These are phyloP conservation scores for Phalacrocorax pelagicus DNA, from an alignment of 2,113 vertebrate genomes.

Conservation along the genomic window DNA sequence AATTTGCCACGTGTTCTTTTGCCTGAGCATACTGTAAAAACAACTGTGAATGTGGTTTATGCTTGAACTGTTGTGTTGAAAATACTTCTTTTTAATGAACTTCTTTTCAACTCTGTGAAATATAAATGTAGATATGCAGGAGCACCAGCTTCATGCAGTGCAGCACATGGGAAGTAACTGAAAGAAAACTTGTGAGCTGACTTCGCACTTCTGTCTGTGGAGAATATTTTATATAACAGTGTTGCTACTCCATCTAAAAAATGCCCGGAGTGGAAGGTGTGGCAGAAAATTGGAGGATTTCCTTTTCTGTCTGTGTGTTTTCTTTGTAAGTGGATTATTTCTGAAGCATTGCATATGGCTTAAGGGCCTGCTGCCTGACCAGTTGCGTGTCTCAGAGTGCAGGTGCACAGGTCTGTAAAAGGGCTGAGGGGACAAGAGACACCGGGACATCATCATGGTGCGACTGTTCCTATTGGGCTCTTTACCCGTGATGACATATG, in stretches of 20 bases:
- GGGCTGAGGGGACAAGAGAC: not conserved
- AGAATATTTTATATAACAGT: not conserved
- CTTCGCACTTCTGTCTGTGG: not conserved
- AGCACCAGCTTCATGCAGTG: not conserved
- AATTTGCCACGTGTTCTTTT: not conserved
- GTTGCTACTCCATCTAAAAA: conserved; percentile 1
- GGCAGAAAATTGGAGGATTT: not conserved
- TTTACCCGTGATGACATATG: rapidly evolving
- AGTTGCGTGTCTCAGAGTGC: not conserved
- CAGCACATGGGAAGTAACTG: not conserved
- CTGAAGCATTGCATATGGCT: not conserved
- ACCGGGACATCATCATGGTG: not conserved
- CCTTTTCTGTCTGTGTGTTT: conserved; percentile 1
- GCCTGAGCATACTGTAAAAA: not conserved
- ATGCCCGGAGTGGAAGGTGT: not conserved
- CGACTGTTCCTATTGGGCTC: not conserved
- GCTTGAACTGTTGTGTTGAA: not conserved
- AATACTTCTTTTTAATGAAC: not conserved
- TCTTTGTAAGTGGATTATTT: conserved; percentile 3
- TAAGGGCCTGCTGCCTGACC: not conserved
- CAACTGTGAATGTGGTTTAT: not conserved
- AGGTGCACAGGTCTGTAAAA: not conserved
- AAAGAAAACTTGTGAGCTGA: not conserved
- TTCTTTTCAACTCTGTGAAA: not conserved
- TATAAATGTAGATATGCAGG: not conserved